Base-by-base conservation (phyloP, 2,797 vertebrate species). In the Nasua narica region DNA sequence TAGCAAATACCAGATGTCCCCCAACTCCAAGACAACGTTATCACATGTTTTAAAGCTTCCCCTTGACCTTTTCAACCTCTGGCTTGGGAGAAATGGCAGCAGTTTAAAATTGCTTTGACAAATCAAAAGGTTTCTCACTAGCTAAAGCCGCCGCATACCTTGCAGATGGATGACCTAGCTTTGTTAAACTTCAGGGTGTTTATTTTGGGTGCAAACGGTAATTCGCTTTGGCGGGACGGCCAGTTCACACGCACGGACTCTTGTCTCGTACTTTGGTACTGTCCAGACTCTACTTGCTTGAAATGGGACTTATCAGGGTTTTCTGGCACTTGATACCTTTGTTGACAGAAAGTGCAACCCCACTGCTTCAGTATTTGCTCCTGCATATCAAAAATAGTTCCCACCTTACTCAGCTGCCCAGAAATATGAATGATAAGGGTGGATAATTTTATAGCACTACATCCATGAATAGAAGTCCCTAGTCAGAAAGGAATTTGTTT, bases 371-470 rank as follows among this genome's bases (percentile, higher is more conserved):
- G 82, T n/a, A 97, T 50, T 93, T 94, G 84, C 60, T 69, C 54
- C 54, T 8, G 6, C 97, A 96, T 96, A 97, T 91, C 96, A 98
- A 93, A 98, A 97, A 98, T 98, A 98, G 94, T 96, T 98, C 90
- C 95, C 94, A 89, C 87, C 94, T 97, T 78, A 87, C 92, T 94
- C 18, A 93, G 37, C 56, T 81, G 83, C 92, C 96, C 97, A 98
- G 79, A 96, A 98, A 90, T 90, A 94, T 54, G 25, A 96, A 96
- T 91, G 98, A 98, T 98, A 98, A 98, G 94, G 18, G 48, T 21
- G 89, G 97, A 96, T 92, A 83, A 91, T 72, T 96, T 97, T 85
- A 97, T 86, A 91, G 7, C 37, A 60, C 54, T 91, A 50, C 12
- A 95, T 76, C 92, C 40, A 70, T 25, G 62, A 84, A 89, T 48